Conservation (phyloP, 2,888 invertebrate genomes). For the Drosophila neutralis region DNA sequence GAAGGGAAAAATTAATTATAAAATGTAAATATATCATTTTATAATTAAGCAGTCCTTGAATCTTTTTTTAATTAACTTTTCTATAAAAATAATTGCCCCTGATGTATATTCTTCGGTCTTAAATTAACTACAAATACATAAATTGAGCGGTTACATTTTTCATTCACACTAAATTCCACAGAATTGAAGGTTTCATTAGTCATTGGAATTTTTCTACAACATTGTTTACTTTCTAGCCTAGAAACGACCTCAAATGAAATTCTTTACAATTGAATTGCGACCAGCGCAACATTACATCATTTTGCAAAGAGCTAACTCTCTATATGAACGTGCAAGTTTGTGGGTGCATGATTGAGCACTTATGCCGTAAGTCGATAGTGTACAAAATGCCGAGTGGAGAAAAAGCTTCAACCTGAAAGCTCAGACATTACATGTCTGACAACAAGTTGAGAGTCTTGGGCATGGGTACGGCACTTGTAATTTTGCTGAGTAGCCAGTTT, state of each 20-base stretch:
- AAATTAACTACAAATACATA: neutral
- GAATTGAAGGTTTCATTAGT: neutral
- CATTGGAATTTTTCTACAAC: neutral
- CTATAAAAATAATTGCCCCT: neutral
- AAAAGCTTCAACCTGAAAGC: conserved; percentile 71
- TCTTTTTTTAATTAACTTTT: neutral
- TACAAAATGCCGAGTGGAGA: conserved; percentile 30
- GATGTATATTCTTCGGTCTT: neutral
- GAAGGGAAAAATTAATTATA: neutral
- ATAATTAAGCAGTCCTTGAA: neutral
- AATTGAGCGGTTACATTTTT: neutral
- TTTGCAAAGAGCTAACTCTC: conserved; percentile 55
- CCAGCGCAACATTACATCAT: conserved; percentile 61
- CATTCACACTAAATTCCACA: neutral
- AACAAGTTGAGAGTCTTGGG: conserved; percentile 34
- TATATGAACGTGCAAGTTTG: conserved; percentile 13
- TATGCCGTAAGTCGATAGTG: conserved; percentile 53
- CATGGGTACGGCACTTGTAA: conserved; percentile 27
- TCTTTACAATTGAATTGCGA: conserved; percentile 48
- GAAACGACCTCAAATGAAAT: conserved; percentile 56
- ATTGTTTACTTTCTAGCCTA: neutral
- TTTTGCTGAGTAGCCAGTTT: conserved; percentile 45
- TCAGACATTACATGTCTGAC: conserved; percentile 50
- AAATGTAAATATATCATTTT: neutral
- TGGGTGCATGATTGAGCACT: conserved; percentile 71